Percentiles rank a stretch among this genome's conserved stretches.
These are phyloP conservation scores for Opisthograptis luteolata DNA, from an alignment of 2,888 invertebrate genomes.

Conservation along the genomic window DNA sequence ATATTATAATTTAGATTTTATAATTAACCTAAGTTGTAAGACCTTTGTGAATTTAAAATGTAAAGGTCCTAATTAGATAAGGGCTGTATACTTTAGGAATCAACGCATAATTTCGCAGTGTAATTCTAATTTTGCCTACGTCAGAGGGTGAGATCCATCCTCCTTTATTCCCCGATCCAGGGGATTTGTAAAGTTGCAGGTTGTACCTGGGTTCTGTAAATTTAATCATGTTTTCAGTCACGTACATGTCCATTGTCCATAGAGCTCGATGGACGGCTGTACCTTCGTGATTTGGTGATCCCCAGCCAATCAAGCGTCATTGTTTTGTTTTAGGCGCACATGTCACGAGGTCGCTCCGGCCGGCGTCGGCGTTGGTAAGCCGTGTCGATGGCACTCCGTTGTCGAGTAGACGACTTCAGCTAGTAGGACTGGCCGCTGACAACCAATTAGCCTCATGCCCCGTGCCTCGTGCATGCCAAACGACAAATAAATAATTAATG, in stretches of 20 bases:
- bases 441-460: slow-evolving; percentile 78
- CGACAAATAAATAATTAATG: too few species aligned
- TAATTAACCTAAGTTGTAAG: slow-evolving; percentile 18
- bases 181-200: too few species aligned
- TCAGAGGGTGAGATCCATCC: too few species aligned
- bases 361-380: slow-evolving; percentile 39
- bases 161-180: too few species aligned
- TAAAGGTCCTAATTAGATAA: too few species aligned
- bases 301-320: slow-evolving; percentile 50
- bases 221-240: slow-evolving; percentile 6
- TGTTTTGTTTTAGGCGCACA: slow-evolving; percentile 60
- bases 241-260: slow-evolving; percentile 8
- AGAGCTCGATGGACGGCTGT: slow-evolving; percentile 15
- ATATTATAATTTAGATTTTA: too few species aligned
- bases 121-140: too few species aligned
- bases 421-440: slow-evolving; percentile 77
- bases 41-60: slow-evolving; percentile 32
- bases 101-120: too few species aligned
- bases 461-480: slow-evolving; percentile 9
- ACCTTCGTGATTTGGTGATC: slow-evolving; percentile 28
- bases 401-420: slow-evolving; percentile 48
- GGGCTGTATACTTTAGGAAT: too few species aligned
- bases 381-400: slow-evolving; percentile 55
- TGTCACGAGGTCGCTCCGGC: slow-evolving; percentile 46
- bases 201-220: too few species aligned